A percentile compares a stretch with the other conserved stretches of the same genome.
phyloP scores from a whole-genome alignment of 2,888 invertebrate genomes.

The Caenorhabditis japonica region DNA sequence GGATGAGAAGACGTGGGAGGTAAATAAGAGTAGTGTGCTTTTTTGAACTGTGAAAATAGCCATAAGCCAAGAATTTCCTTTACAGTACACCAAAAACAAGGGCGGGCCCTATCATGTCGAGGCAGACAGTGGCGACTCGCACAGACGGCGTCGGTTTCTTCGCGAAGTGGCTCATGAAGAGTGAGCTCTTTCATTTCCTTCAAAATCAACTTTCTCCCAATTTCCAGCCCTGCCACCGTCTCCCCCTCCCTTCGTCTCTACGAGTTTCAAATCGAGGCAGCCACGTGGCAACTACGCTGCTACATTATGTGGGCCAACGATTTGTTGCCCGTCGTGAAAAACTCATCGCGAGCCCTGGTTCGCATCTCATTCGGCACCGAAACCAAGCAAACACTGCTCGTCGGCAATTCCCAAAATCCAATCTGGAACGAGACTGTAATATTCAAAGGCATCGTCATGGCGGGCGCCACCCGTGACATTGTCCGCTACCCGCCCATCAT shows the following conservation, averaged over 20 bases:
- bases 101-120: constrained; percentile 60
- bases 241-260: constrained; percentile 57
- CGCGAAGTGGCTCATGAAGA: constrained; percentile 56
- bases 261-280: constrained; percentile 64
- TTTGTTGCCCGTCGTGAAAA: constrained; percentile 61
- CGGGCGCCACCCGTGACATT: constrained; percentile 62
- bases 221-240: background rate
- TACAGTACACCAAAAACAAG: constrained; percentile 60
- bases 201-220: no score
- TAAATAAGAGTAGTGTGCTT: no score
- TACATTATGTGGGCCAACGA: constrained; percentile 69
- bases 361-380: constrained; percentile 67
- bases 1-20: constrained; percentile 53
- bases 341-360: constrained; percentile 66
- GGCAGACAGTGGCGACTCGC: constrained; percentile 43
- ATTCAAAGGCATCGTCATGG: constrained; percentile 55
- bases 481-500: constrained; percentile 67
- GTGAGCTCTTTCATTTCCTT: constrained; percentile 2
- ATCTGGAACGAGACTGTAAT: constrained; percentile 75
- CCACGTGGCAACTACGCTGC: constrained; percentile 61
- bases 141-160: constrained; percentile 62
- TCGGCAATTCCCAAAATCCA: constrained; percentile 71
- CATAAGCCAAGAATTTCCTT: no score
- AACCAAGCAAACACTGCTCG: constrained; percentile 65
- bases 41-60: no score